phyloP scores from a whole-genome alignment of 2,797 vertebrate genomes.

The Selene dorsalis region DNA sequence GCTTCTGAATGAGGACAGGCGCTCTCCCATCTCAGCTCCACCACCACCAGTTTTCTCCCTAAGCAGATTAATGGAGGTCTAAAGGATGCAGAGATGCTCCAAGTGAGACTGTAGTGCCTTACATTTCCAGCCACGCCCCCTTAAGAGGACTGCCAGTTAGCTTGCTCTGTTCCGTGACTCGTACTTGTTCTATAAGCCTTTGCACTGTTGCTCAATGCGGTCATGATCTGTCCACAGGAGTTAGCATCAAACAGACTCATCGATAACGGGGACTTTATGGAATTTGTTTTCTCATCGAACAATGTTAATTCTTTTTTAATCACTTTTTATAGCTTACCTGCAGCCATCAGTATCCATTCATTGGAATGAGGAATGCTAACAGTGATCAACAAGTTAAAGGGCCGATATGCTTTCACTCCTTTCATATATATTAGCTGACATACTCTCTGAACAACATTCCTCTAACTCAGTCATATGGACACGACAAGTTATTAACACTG shows the following conservation, averaged over 20 bases:
- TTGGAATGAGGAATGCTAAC: slow-evolving; percentile 23
- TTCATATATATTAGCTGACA: background rate
- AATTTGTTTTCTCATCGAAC: slow-evolving; percentile 28
- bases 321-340: slow-evolving; percentile 10
- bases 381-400: background rate
- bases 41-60: slow-evolving; percentile 21
- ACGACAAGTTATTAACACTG: slow-evolving; percentile 12
- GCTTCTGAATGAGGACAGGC: slow-evolving; percentile 42
- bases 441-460: slow-evolving; percentile 37
- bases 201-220: slow-evolving; percentile 57
- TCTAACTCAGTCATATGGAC: slow-evolving; percentile 15
- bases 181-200: slow-evolving; percentile 58
- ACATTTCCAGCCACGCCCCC: slow-evolving; percentile 76
- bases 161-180: slow-evolving; percentile 55
- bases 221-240: slow-evolving; percentile 28
- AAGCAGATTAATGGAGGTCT: slow-evolving; percentile 36
- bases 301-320: background rate
- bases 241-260: slow-evolving; percentile 16
- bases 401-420: background rate
- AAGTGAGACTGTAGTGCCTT: slow-evolving; percentile 85
- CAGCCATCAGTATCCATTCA: background rate
- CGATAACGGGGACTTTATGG: slow-evolving; percentile 12
- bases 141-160: slow-evolving; percentile 70
- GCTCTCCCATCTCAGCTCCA: slow-evolving; percentile 16
- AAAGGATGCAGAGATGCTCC: slow-evolving; percentile 60